Evolutionary conservation across 53 echinoderm and acorn worm genomes (phyloP).

Genomic region (Echinometra lucunter): DNA sequence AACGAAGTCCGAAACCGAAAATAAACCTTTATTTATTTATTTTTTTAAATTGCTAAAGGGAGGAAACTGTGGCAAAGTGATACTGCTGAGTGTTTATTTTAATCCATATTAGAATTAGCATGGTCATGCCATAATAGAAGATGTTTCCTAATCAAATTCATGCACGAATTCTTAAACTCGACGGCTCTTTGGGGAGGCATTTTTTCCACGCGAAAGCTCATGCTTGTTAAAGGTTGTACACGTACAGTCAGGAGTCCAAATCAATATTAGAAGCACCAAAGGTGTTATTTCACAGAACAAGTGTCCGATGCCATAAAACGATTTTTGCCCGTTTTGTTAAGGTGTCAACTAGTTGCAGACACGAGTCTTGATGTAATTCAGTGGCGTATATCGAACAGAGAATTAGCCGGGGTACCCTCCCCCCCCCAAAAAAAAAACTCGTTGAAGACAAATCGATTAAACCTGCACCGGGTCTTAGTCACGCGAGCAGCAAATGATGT

Average conservation of each 20-base stretch:
- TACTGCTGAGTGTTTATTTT: too few species aligned
- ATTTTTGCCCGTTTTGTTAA: background rate
- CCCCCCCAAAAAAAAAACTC: background rate
- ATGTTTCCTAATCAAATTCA: background rate
- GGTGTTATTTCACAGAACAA: background rate
- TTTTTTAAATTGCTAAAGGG: too few species aligned
- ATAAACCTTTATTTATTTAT: too few species aligned
- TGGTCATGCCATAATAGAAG: too few species aligned
- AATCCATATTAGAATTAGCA: too few species aligned
- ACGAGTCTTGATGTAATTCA: conserved; percentile 9
- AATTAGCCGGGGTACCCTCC: background rate
- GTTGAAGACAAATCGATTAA: background rate
- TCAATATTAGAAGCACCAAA: conserved; percentile 14
- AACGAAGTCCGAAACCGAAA: too few species aligned
- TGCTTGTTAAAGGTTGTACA: background rate
- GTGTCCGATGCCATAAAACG: background rate
- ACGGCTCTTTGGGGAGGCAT: background rate
- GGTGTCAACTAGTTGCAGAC: background rate
- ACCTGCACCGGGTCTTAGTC: background rate
- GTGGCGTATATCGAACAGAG: background rate
- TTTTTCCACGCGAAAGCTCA: background rate
- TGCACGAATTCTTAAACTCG: background rate
- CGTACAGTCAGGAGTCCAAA: background rate
- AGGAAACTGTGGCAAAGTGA: too few species aligned
- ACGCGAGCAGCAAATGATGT: background rate